A percentile compares a stretch with the other conserved stretches of the same genome.
Conservation (phyloP, 1,140 invertebrate species). For the Lycorma delicatula region DNA sequence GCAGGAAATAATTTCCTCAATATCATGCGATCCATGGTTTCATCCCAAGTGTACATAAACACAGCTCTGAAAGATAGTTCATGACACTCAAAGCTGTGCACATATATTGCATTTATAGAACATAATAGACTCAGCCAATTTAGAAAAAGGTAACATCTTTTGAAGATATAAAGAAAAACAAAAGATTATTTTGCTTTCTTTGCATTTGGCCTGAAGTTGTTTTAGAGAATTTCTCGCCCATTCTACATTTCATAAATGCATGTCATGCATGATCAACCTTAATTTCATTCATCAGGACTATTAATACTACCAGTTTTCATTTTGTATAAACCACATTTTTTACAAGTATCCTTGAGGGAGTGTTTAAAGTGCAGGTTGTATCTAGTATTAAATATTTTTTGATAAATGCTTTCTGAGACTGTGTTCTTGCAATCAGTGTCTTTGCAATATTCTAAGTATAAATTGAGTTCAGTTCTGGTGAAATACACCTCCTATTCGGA, state of each 20-base stretch:
- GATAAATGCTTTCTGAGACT: constrained; percentile 42
- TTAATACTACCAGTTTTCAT: constrained; percentile 8
- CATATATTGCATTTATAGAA: constrained; percentile 27
- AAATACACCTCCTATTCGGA: constrained; percentile 40
- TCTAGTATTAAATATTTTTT: constrained; percentile 41
- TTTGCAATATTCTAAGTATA: constrained; percentile 38
- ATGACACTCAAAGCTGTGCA: constrained; percentile 21
- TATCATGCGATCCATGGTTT: constrained; percentile 22
- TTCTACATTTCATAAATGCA: constrained; percentile 21
- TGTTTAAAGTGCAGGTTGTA: constrained; percentile 42
- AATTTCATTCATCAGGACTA: constrained; percentile 10
- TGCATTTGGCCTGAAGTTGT: constrained; percentile 13
- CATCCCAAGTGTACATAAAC: constrained; percentile 23
- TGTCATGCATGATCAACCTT: constrained; percentile 21
- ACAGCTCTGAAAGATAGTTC: constrained; percentile 13
- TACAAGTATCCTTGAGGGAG: constrained; percentile 31
- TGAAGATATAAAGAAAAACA: constrained; percentile 23
- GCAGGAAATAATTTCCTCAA: constrained; percentile 21
- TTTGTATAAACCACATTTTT: constrained; percentile 22
- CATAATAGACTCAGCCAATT: constrained; percentile 19
- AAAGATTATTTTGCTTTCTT: constrained; percentile 14
- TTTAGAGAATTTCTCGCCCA: constrained; percentile 11
- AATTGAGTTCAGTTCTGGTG: constrained; percentile 36
- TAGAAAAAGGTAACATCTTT: constrained; percentile 23
- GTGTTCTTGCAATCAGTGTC: constrained; percentile 30